Evolutionary conservation across 2,888 invertebrate genomes (phyloP).

Genomic region (Pristionchus japonicus): DNA sequence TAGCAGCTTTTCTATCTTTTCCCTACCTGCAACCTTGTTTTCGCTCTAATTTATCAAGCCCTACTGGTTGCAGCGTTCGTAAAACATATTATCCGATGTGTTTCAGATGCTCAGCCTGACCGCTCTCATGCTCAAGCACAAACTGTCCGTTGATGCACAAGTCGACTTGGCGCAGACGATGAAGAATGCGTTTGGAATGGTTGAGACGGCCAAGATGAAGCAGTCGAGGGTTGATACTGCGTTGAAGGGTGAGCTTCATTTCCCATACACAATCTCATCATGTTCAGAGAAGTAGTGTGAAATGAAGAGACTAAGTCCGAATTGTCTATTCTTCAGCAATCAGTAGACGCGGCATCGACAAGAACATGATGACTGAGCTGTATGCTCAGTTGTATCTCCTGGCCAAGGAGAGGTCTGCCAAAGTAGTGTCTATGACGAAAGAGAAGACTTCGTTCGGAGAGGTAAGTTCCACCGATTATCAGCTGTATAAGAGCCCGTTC

Average conservation of each 20-base stretch:
- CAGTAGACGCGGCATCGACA: neutral
- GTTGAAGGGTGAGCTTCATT: neutral
- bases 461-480: neutral
- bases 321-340: no score
- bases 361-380: neutral
- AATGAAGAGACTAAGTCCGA: no score
- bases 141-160: neutral
- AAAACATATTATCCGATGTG: no score
- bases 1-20: no score
- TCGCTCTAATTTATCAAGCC: neutral
- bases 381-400: neutral
- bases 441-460: neutral
- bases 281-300: no score
- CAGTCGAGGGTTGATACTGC: neutral
- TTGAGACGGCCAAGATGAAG: neutral
- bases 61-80: no score
- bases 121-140: neutral
- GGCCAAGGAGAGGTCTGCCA: neutral
- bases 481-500: no score
- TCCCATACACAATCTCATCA: no score
- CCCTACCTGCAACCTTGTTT: no score
- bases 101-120: neutral
- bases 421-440: neutral
- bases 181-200: neutral
- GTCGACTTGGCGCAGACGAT: neutral